Evolutionary conservation across 2,113 vertebrate genomes (phyloP), one percentile per base, ranked within the genome.

Genomic region (Rhinogobius similis): DNA sequence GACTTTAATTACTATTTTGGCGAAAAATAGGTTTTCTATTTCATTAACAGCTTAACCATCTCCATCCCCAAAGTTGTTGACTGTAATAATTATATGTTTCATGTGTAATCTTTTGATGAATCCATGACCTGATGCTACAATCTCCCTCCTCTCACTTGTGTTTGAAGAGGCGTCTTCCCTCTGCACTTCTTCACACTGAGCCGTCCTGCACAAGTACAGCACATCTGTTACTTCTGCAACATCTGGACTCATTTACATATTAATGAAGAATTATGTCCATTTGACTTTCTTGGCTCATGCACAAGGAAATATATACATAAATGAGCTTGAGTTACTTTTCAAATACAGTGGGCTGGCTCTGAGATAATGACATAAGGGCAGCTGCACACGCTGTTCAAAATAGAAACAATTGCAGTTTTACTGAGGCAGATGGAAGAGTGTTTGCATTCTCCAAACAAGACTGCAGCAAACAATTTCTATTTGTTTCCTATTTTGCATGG

Each of bases 201-300:
- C 72, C 83, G 82, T 85, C 87, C 81, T 85, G 86, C 70, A 84
- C 82, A 89, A 77, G 79, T 78, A 78, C 74, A 76, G 68, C 78
- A 89, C 91, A 91, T 89, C 91, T 92, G 91, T 89, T 91, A 86
- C 81, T 79, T 79, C 79, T 80, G 82, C 84, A 91, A 92, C 91
- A 92, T 92, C 91, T 92, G 92, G 80, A 61, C 13, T 66, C 29
- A 87, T 93, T 91, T 92, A 73, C 91, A 92, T 93, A 92, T 92
- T 93, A 90, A 93, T 93, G 86, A 92, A 91, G 90, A 87, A 91
- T 92, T 93, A 92, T 93, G 89, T 75, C 90, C 89, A 92, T 90
- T 81, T 88, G 56, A 88, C 87, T 82, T 73, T 86, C 76, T 78
- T 63, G 80, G 75, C 69, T 70, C 75, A 68, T 38, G 59, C 85